Evolutionary conservation across 2,888 invertebrate genomes (phyloP).

Genomic region (Brachyopa scutellaris): DNA sequence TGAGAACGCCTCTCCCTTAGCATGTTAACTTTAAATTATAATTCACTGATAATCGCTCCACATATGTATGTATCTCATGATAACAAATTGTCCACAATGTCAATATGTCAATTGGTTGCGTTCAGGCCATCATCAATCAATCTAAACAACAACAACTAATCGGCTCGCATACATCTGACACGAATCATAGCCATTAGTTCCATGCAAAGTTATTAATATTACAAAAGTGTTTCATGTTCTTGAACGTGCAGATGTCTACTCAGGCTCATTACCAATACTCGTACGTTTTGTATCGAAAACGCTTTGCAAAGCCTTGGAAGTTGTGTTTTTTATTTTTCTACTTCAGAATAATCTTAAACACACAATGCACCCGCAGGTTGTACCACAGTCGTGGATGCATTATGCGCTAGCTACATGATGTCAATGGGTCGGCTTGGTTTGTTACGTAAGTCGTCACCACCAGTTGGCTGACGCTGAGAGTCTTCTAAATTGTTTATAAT

Average conservation of each 20-base stretch:
- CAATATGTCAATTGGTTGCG: slow-evolving; percentile 51
- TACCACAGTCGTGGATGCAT: slow-evolving; percentile 52
- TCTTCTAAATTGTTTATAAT: slow-evolving; percentile 15
- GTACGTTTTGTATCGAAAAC: slow-evolving; percentile 4
- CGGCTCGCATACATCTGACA: neutral
- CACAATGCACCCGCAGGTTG: slow-evolving; percentile 67
- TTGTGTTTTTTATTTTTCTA: too few relatives aligned
- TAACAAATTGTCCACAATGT: slow-evolving; percentile 36
- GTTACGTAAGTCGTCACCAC: slow-evolving; percentile 53
- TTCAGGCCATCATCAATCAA: slow-evolving; percentile 58
- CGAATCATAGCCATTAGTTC: slow-evolving; percentile 22
- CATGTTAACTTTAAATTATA: slow-evolving; percentile 37
- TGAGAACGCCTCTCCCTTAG: slow-evolving; percentile 4
- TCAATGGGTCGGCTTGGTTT: slow-evolving; percentile 54
- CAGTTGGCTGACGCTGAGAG: neutral
- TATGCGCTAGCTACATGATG: slow-evolving; percentile 24
- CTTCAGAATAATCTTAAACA: slow-evolving; percentile 42
- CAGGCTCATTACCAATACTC: neutral
- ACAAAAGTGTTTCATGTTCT: slow-evolving; percentile 68
- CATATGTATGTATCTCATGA: too few relatives aligned
- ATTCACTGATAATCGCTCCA: slow-evolving; percentile 55
- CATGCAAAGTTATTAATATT: slow-evolving; percentile 63
- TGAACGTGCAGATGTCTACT: slow-evolving; percentile 61
- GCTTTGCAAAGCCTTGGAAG: slow-evolving; percentile 53
- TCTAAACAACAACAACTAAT: too few relatives aligned